phyloP scores from a whole-genome alignment of 2,888 invertebrate species.

The Campoplex capitator region DNA sequence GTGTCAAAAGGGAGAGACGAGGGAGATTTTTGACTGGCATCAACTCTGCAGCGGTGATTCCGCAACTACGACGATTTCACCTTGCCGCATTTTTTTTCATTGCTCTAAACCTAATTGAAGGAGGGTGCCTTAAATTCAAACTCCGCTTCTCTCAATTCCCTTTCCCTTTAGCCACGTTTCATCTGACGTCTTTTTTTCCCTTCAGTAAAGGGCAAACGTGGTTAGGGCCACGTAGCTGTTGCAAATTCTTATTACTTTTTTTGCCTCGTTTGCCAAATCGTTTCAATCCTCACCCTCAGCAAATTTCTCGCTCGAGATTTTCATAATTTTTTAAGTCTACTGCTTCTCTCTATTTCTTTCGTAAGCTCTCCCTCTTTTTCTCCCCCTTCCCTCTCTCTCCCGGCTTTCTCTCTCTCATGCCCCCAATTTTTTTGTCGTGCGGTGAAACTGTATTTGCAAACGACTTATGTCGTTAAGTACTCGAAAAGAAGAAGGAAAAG shows the following conservation, averaged over 20 bases:
- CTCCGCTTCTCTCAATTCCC: constrained; percentile 24
- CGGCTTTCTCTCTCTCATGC: background rate
- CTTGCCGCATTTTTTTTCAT: constrained; percentile 67
- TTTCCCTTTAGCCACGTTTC: constrained; percentile 7
- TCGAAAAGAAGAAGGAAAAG: constrained; percentile 34
- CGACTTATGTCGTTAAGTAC: constrained; percentile 62
- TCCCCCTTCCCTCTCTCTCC: constrained; percentile 21
- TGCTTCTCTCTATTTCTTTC: constrained; percentile 7
- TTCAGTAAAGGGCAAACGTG: constrained; percentile 21
- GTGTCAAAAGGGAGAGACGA: constrained; percentile 62
- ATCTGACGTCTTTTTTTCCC: constrained; percentile 29
- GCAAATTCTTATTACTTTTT: constrained; percentile 61
- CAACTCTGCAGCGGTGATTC: constrained; percentile 46
- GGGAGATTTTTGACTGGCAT: constrained; percentile 47
- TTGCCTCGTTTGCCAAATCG: constrained; percentile 57
- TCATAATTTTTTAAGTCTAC: constrained; percentile 61
- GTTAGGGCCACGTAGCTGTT: constrained; percentile 47
- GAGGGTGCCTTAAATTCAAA: constrained; percentile 62
- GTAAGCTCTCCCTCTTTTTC: background rate
- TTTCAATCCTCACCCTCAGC: constrained; percentile 36
- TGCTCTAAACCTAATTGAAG: constrained; percentile 79
- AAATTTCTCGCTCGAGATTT: constrained; percentile 52
- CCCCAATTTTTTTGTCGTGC: constrained; percentile 29
- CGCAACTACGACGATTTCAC: constrained; percentile 35
- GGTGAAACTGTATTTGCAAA: constrained; percentile 47